These are phyloP conservation scores for Protonibea diacanthus DNA, from an alignment of 2,797 vertebrate species.

Conservation along the genomic window DNA sequence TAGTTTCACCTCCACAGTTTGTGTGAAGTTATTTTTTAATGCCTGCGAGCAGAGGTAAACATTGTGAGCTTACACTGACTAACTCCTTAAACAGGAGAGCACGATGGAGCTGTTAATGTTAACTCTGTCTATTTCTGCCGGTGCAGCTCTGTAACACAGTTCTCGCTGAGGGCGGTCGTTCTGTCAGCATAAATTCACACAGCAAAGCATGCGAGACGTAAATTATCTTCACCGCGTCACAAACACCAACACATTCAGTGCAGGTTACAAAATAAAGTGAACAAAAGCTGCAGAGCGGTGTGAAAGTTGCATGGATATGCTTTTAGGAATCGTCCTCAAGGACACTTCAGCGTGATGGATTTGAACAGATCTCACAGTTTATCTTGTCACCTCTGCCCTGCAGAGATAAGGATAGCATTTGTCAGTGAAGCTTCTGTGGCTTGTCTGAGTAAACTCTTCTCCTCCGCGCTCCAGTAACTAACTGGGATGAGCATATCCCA, in stretches of 20 bases:
- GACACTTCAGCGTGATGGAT: constrained; percentile 5
- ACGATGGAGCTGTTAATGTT: background rate
- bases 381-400: constrained; percentile 20
- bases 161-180: constrained; percentile 20
- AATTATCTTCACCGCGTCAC: background rate
- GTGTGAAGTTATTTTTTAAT: too few relatives aligned
- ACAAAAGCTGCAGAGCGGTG: too few relatives aligned
- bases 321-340: background rate
- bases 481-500: background rate
- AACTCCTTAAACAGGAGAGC: background rate
- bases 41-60: background rate
- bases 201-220: constrained; percentile 15
- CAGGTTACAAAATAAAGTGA: background rate
- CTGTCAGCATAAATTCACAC: constrained; percentile 41
- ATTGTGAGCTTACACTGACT: background rate
- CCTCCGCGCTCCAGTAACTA: background rate
- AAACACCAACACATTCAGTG: background rate
- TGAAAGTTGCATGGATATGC: background rate
- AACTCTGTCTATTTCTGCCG: background rate
- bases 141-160: constrained; percentile 23
- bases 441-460: constrained; percentile 9
- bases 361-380: constrained; percentile 14
- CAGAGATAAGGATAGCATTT: constrained; percentile 20
- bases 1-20: too few relatives aligned
- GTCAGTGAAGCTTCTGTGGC: constrained; percentile 7